Evolutionary conservation across 1,140 invertebrate genomes (phyloP).

Genomic region (Ostrea edulis): DNA sequence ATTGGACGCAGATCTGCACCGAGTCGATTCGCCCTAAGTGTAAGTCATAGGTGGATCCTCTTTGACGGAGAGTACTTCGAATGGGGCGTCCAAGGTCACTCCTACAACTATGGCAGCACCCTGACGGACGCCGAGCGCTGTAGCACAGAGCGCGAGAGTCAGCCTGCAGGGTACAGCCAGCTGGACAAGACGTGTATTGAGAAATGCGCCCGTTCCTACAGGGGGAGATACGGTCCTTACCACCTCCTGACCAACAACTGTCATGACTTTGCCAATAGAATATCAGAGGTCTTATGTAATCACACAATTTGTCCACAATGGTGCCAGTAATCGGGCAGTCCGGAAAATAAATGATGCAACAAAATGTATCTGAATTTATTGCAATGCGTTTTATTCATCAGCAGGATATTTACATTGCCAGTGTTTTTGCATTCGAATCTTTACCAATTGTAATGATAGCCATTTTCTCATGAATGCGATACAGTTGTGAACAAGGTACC

Average conservation of each 20-base stretch:
- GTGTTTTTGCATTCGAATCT: too few species aligned
- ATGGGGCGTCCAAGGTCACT: background rate
- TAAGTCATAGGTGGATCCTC: constrained; percentile 44
- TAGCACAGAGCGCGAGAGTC: background rate
- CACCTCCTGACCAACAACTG: constrained; percentile 43
- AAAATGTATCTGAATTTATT: too few species aligned
- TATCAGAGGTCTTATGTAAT: constrained; percentile 44
- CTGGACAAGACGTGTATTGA: constrained; percentile 38
- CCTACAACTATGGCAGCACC: background rate
- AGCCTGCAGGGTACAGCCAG: constrained; percentile 42
- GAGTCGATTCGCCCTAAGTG: background rate
- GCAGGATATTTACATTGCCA: too few species aligned
- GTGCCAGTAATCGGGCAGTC: constrained; percentile 18
- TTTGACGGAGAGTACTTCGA: constrained; percentile 46
- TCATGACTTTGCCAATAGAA: constrained; percentile 47
- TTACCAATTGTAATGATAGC: too few species aligned
- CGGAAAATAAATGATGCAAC: too few species aligned
- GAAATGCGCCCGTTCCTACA: constrained; percentile 28
- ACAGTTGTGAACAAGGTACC: too few species aligned
- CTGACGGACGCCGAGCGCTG: background rate
- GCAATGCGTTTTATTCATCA: too few species aligned
- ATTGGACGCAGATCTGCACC: background rate
- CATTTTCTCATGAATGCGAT: too few species aligned
- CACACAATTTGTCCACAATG: constrained; percentile 21
- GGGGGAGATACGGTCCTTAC: constrained; percentile 21